Percentiles rank a stretch among this genome's conserved stretches.
Conservation (phyloP, 2,888 invertebrate species). For the Mechanitis messenoides region DNA sequence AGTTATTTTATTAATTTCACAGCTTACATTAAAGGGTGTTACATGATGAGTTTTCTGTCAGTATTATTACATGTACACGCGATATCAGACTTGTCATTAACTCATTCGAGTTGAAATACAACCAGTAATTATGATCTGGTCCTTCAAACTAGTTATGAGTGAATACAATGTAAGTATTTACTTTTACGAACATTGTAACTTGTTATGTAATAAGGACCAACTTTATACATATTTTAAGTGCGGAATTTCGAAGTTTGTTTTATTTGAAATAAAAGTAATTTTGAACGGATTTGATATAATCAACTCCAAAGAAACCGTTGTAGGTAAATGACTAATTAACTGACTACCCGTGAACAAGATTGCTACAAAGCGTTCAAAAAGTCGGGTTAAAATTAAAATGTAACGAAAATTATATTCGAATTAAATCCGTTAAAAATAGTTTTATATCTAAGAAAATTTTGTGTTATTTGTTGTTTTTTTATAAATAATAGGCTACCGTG, state of each 20-base stretch:
- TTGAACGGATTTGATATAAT: too few relatives aligned
- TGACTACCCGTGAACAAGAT: too few relatives aligned
- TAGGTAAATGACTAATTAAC: too few relatives aligned
- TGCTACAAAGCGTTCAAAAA: too few relatives aligned
- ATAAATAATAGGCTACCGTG: conserved; percentile 26
- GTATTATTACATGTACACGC: not conserved
- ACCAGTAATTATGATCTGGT: conserved; percentile 1
- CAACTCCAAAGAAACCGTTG: too few relatives aligned
- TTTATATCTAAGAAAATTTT: not conserved
- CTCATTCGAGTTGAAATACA: not conserved
- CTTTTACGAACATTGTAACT: not conserved
- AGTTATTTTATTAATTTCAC: too few relatives aligned
- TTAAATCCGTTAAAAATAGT: not conserved
- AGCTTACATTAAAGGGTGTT: not conserved
- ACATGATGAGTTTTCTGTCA: not conserved
- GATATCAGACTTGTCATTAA: not conserved
- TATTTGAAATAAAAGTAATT: too few relatives aligned
- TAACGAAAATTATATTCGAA: too few relatives aligned
- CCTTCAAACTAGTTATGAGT: not conserved
- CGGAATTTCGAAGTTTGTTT: not conserved
- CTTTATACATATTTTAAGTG: not conserved
- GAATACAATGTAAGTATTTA: not conserved
- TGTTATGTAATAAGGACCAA: not conserved
- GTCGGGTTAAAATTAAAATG: too few relatives aligned
- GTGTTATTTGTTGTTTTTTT: not conserved